phyloP scores from a whole-genome alignment of 2,113 vertebrate genomes.

The Odocoileus hemionus region DNA sequence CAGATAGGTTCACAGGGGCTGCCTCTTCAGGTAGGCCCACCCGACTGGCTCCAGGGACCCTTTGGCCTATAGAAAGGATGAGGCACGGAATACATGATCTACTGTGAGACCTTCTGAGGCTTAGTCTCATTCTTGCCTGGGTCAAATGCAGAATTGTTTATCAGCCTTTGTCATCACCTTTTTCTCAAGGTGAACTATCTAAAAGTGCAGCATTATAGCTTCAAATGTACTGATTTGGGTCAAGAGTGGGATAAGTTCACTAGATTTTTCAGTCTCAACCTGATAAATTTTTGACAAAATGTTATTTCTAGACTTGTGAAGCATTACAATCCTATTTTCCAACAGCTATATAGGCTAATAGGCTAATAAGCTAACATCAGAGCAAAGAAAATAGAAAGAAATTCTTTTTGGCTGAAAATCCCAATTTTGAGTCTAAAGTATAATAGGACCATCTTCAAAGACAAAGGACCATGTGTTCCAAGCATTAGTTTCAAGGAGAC shows the following conservation, averaged over 20 bases:
- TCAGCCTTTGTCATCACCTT: neutral
- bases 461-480: conserved; percentile 29
- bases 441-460: conserved; percentile 43
- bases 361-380: neutral
- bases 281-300: neutral
- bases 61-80: neutral
- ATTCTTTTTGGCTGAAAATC: conserved; percentile 30
- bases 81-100: neutral
- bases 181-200: neutral
- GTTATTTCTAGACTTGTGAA: conserved; percentile 1
- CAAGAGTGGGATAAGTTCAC: neutral
- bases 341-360: neutral
- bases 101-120: neutral
- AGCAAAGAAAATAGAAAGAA: conserved; percentile 7
- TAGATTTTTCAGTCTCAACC: conserved; percentile 14
- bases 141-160: neutral
- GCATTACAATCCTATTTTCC: conserved; percentile 18
- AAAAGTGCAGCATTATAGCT: neutral
- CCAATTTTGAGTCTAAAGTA: neutral
- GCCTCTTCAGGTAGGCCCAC: neutral
- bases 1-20: neutral
- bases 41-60: neutral
- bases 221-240: neutral
- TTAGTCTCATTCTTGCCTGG: neutral
- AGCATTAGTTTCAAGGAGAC: conserved; percentile 11